Evolutionary conservation across 2,888 invertebrate genomes (phyloP).

Genomic region (Xylophagus ater): DNA sequence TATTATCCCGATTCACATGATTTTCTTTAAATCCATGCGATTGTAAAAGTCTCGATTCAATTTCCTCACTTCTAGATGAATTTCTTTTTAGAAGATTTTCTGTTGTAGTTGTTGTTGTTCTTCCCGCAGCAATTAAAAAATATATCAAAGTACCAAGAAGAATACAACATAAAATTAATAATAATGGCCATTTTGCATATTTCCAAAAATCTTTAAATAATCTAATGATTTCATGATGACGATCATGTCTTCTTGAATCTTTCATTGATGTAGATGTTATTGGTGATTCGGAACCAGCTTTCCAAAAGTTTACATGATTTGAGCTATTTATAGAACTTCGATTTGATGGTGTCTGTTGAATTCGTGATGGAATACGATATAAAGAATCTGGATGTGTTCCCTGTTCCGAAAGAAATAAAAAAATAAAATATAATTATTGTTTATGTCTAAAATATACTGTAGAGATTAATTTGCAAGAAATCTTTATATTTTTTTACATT

Average conservation of each 20-base stretch:
- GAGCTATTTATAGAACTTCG: conserved; percentile 14
- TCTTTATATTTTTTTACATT: too few relatives aligned
- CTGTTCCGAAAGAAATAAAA: conserved; percentile 9
- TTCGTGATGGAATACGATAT: conserved; percentile 14
- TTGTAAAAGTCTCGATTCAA: not conserved
- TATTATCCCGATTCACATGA: too few relatives aligned
- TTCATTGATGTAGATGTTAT: conserved; percentile 11
- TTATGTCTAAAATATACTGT: not conserved
- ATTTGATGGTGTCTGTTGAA: conserved; percentile 8
- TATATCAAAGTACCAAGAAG: conserved; percentile 16
- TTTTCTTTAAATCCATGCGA: conserved; percentile 1
- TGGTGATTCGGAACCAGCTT: conserved; percentile 18
- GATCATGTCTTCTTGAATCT: conserved; percentile 6
- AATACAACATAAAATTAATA: conserved; percentile 10
- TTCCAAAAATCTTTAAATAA: conserved; percentile 15
- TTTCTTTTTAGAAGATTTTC: not conserved
- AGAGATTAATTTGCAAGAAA: too few relatives aligned
- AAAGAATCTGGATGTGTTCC: conserved; percentile 15
- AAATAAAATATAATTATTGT: not conserved
- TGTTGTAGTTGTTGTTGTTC: not conserved
- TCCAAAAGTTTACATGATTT: conserved; percentile 17
- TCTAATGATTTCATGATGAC: conserved; percentile 10
- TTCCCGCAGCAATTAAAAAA: conserved; percentile 14
- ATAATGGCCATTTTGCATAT: conserved; percentile 17
- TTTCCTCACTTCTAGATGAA: not conserved